phyloP scores from a whole-genome alignment of 2,113 vertebrate genomes.

The Azemiops feae region DNA sequence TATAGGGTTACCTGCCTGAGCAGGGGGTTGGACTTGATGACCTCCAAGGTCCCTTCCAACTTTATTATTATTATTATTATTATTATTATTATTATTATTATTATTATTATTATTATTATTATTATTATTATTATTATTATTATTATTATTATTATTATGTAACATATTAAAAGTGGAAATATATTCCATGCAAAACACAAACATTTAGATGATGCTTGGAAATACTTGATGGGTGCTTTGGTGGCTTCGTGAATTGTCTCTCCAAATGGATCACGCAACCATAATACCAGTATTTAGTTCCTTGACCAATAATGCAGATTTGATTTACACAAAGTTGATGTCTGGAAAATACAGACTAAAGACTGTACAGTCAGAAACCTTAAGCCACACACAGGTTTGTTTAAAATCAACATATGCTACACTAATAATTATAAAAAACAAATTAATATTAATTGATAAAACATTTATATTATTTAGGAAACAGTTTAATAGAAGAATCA shows the following conservation, averaged over 20 bases:
- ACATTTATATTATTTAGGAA: background rate
- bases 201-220: no score
- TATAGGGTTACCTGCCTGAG: no score
- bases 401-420: constrained; percentile 6
- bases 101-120: no score
- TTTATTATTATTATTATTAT: no score
- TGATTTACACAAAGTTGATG: background rate
- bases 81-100: no score
- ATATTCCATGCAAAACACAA: background rate
- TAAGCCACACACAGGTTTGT: background rate
- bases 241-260: background rate
- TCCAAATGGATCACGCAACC: background rate
- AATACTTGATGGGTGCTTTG: no score
- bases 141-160: no score
- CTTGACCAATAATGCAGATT: background rate
- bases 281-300: background rate
- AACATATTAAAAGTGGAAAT: no score
- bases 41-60: no score
- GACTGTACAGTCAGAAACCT: background rate
- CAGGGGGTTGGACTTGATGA: no score
- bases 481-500: background rate
- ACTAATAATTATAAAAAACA: constrained; percentile 23
- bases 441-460: constrained; percentile 20
- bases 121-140: no score
- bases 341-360: background rate